Evolutionary conservation across 2,797 vertebrate species (phyloP).

Genomic region (Paedocypris micromegethes): DNA sequence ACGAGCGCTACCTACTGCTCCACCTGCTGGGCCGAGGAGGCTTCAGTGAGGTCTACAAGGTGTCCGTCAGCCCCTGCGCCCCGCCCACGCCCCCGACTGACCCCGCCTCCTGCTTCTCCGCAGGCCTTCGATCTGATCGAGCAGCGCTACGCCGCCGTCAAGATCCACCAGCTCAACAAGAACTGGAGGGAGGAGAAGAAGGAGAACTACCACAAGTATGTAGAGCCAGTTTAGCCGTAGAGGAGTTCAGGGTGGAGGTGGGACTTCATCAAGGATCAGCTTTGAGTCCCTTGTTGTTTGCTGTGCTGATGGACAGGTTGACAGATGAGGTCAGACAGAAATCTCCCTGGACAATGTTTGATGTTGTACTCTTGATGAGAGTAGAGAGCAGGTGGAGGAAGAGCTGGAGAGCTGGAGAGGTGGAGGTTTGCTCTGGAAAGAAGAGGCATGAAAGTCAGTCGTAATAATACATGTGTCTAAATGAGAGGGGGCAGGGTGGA

Average conservation of each 20-base stretch:
- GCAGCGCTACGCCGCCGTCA: constrained; percentile 97
- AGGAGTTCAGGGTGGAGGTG: neutral
- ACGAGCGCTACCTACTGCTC: constrained; percentile 93
- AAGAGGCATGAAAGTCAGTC: too few species aligned
- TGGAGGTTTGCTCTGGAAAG: too few species aligned
- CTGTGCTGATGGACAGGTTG: too few species aligned
- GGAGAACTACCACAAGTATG: constrained; percentile 98
- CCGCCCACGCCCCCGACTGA: neutral
- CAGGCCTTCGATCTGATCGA: constrained; percentile 98
- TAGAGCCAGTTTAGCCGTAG: neutral
- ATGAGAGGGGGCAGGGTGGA: too few species aligned
- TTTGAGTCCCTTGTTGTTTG: too few species aligned
- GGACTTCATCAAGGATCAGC: too few species aligned
- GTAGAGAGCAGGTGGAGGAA: too few species aligned
- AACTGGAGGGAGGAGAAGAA: constrained; percentile 99
- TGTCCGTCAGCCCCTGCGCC: constrained; percentile 16
- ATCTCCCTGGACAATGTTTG: too few species aligned
- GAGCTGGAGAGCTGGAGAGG: too few species aligned
- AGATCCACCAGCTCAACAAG: constrained; percentile 99
- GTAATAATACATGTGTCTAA: too few species aligned
- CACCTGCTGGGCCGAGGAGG: constrained; percentile 95
- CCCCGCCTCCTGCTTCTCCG: neutral
- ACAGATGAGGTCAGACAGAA: too few species aligned
- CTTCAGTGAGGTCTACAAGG: constrained; percentile 99
- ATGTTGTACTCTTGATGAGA: too few species aligned